Conservation (phyloP, 2,797 vertebrate species). For the Scleropages formosus region DNA sequence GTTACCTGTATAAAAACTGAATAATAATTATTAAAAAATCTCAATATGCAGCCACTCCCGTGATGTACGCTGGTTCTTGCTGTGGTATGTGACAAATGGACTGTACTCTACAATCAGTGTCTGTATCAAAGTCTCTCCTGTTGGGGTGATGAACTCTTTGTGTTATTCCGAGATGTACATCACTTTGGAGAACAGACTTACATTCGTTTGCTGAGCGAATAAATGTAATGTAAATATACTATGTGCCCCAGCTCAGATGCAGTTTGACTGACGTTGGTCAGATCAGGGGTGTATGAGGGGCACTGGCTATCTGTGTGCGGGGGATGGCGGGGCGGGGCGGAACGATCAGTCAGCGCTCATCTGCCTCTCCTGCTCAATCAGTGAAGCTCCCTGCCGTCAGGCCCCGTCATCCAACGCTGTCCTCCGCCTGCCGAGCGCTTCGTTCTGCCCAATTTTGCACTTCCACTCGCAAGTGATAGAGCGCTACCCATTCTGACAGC, state of each 20-base stretch:
- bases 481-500: conserved; percentile 78
- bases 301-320: neutral
- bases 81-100: too few species aligned
- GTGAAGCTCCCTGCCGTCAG: conserved; percentile 55
- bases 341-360: conserved; percentile 30
- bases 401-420: neutral
- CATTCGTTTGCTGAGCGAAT: too few species aligned
- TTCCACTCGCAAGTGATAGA: conserved; percentile 70
- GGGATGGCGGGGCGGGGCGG: neutral
- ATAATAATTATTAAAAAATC: too few species aligned
- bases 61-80: too few species aligned
- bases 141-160: too few species aligned
- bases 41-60: too few species aligned
- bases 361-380: conserved; percentile 62
- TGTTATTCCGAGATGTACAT: too few species aligned
- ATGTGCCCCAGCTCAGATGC: neutral
- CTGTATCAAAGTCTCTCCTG: too few species aligned
- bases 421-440: conserved; percentile 54
- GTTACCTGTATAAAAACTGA: too few species aligned
- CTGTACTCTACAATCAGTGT: too few species aligned
- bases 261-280: conserved; percentile 5
- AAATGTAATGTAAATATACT: too few species aligned
- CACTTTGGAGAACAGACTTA: too few species aligned
- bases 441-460: conserved; percentile 72
- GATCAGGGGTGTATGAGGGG: neutral